These are phyloP conservation scores for Campoplex nolae DNA, from an alignment of 2,888 invertebrate species.

Conservation along the genomic window DNA sequence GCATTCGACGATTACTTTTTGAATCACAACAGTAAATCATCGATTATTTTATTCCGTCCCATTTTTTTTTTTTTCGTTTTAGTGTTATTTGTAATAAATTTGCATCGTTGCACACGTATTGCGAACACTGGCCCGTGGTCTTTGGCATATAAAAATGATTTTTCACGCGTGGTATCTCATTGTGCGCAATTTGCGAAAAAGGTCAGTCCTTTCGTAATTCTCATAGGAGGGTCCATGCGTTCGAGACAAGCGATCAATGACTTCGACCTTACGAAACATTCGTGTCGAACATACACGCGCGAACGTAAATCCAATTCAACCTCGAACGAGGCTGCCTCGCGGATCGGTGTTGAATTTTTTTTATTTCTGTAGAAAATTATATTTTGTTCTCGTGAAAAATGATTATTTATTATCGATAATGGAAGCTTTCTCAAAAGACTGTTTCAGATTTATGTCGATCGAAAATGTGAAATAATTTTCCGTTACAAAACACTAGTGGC, in stretches of 20 bases:
- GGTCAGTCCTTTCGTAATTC: slow-evolving; percentile 21
- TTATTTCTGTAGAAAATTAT: not conserved
- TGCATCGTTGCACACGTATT: not conserved
- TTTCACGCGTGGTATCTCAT: slow-evolving; percentile 14
- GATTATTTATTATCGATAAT: slow-evolving; percentile 50
- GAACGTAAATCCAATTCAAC: slow-evolving; percentile 34
- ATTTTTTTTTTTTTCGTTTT: not conserved
- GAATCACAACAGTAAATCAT: not conserved
- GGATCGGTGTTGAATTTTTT: slow-evolving; percentile 5
- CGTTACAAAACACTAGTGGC: slow-evolving; percentile 44
- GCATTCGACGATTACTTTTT: not conserved
- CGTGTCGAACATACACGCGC: slow-evolving; percentile 8
- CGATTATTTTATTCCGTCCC: too few species aligned
- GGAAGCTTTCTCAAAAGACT: slow-evolving; percentile 32
- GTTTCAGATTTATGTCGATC: slow-evolving; percentile 22
- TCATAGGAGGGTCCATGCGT: not conserved
- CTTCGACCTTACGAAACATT: slow-evolving; percentile 36
- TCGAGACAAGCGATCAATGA: slow-evolving; percentile 26
- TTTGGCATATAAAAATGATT: not conserved
- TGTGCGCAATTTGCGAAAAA: slow-evolving; percentile 35
- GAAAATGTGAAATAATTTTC: slow-evolving; percentile 36
- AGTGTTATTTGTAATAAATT: not conserved
- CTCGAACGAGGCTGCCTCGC: slow-evolving; percentile 12
- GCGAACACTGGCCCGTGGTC: not conserved
- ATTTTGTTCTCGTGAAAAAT: slow-evolving; percentile 35